phyloP scores from a whole-genome alignment of 2,797 vertebrate species.

The Nasua narica region DNA sequence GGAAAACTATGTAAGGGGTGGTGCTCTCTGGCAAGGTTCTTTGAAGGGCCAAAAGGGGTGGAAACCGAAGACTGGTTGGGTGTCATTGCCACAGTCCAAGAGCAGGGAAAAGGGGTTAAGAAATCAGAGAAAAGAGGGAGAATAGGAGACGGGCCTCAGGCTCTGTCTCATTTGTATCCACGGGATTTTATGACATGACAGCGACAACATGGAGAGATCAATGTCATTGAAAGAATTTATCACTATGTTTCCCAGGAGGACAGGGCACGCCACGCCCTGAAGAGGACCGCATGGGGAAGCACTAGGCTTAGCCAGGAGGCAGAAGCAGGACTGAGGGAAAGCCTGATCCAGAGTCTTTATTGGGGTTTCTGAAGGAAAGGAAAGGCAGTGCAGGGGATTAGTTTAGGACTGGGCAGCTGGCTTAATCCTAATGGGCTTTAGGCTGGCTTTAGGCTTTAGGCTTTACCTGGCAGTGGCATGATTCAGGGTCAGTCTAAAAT shows the following conservation, averaged over 20 bases:
- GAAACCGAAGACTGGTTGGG: neutral
- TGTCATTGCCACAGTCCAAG: neutral
- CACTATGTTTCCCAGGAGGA: neutral
- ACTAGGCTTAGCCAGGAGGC: neutral
- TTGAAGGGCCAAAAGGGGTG: neutral
- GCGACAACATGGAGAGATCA: neutral
- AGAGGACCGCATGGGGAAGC: neutral
- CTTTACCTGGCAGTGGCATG: neutral
- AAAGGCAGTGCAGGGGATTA: neutral
- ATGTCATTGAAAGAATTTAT: neutral
- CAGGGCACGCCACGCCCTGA: neutral
- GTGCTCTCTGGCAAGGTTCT: neutral
- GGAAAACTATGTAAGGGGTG: neutral
- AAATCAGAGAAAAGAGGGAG: neutral
- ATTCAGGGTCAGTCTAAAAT: neutral
- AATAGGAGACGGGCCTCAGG: neutral
- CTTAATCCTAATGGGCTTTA: neutral
- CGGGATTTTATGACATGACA: neutral
- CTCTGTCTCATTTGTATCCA: neutral
- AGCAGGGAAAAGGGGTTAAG: too few relatives aligned
- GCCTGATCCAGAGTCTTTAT: neutral
- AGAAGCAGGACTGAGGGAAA: neutral
- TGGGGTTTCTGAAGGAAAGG: neutral
- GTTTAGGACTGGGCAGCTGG: neutral
- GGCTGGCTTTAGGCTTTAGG: too few relatives aligned